Percentiles rank a stretch among this genome's conserved stretches.
Conservation (phyloP, 2,888 invertebrate species). For the Trissolcus japonicus region DNA sequence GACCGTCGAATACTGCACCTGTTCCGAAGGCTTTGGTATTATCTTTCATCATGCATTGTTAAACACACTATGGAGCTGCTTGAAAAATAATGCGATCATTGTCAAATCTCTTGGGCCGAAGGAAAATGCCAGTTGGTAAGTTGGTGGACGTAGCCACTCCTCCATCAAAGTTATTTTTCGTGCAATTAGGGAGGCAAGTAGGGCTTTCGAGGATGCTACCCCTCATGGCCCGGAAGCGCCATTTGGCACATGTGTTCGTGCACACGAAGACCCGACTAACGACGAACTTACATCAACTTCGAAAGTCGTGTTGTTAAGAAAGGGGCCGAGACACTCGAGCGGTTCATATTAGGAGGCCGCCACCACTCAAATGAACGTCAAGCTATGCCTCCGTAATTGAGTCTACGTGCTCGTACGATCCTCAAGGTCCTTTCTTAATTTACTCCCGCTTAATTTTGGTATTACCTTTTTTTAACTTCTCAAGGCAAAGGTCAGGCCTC, state of each 20-base stretch:
- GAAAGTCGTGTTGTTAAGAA: constrained; percentile 28
- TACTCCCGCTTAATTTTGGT: constrained; percentile 21
- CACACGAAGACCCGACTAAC: constrained; percentile 31
- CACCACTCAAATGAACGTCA: constrained; percentile 31
- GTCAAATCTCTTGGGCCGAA: constrained; percentile 12
- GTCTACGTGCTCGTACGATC: constrained; percentile 49
- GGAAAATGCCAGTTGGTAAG: constrained; percentile 26
- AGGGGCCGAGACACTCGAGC: constrained; percentile 21
- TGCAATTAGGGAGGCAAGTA: constrained; percentile 38
- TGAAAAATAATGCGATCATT: constrained; percentile 19
- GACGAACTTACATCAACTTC: constrained; percentile 53
- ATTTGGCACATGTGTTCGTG: constrained; percentile 47
- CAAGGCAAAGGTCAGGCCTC: constrained; percentile 49
- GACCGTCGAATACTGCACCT: too few species aligned
- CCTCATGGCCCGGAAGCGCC: constrained; percentile 39
- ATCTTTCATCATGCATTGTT: constrained; percentile 12
- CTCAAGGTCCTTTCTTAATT: constrained; percentile 52
- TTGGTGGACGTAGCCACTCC: constrained; percentile 9
- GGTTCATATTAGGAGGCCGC: constrained; percentile 18
- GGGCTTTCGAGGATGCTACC: constrained; percentile 34
- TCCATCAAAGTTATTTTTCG: constrained; percentile 43
- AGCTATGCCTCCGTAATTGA: constrained; percentile 56
- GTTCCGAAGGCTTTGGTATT: too few species aligned
- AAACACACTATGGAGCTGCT: constrained; percentile 5
- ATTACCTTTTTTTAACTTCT: constrained; percentile 7